phyloP scores from a whole-genome alignment of 2,797 vertebrate species.

The Thamnophis elegans region DNA sequence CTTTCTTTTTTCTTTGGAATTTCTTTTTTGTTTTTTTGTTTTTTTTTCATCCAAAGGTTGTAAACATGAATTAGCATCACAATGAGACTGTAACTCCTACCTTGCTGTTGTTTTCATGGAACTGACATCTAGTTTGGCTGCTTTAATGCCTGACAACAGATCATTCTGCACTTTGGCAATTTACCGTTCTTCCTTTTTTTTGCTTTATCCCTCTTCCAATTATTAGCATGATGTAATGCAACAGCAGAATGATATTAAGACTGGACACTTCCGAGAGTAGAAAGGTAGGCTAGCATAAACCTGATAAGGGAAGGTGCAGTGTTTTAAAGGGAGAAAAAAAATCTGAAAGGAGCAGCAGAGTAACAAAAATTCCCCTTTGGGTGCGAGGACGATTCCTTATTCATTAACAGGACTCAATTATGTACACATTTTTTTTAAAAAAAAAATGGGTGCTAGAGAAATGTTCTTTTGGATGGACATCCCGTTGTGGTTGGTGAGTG shows the following conservation, averaged over 20 bases:
- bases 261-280: conserved; percentile 50
- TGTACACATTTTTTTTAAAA: neutral
- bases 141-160: conserved; percentile 79
- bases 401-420: conserved; percentile 32
- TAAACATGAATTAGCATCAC: conserved; percentile 75
- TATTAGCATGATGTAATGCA: conserved; percentile 64
- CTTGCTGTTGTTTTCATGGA: conserved; percentile 71
- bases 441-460: neutral
- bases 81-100: conserved; percentile 71
- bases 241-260: conserved; percentile 55
- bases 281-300: conserved; percentile 54
- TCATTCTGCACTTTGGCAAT: conserved; percentile 75
- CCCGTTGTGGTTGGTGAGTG: neutral
- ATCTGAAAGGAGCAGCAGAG: conserved; percentile 30
- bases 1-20: conserved; percentile 39
- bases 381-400: conserved; percentile 15
- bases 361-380: conserved; percentile 32
- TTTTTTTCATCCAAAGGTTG: conserved; percentile 68
- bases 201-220: conserved; percentile 59
- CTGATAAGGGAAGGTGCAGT: conserved; percentile 24
- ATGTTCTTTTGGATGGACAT: conserved; percentile 34
- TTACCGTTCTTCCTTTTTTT: conserved; percentile 53
- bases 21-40: neutral
- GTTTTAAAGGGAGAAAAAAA: conserved; percentile 26
- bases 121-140: conserved; percentile 76